These are phyloP conservation scores for Siderastrea radians DNA, from an alignment of 92 coral and sea anemone genomes.

Conservation along the genomic window DNA sequence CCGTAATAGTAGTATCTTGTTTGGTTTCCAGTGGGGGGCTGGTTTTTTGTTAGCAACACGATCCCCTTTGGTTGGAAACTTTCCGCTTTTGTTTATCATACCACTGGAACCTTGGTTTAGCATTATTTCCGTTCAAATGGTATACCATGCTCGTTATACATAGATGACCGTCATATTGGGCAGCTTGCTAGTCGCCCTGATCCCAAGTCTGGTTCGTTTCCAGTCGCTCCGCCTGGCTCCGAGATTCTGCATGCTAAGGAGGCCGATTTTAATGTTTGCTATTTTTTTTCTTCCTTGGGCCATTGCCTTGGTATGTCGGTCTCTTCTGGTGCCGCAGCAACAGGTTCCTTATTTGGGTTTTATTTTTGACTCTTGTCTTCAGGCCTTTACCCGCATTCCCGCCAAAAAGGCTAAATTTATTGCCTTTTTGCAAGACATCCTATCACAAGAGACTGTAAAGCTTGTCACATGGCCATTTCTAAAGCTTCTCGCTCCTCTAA, in stretches of 20 bases:
- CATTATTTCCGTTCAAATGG: conserved; percentile 50
- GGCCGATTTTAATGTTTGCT: conserved; percentile 16
- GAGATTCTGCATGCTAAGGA: conserved; percentile 11
- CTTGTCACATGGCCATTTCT: background rate
- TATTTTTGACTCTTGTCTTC: conserved; percentile 3
- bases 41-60: conserved; percentile 61
- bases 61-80: conserved; percentile 65
- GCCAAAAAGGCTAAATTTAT: conserved; percentile 14
- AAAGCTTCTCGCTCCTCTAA: no score
- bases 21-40: conserved; percentile 72
- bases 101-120: conserved; percentile 48
- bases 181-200: conserved; percentile 2
- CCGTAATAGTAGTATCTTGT: conserved; percentile 36
- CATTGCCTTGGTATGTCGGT: conserved; percentile 30
- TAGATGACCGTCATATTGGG: conserved; percentile 43
- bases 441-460: background rate
- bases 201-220: conserved; percentile 23
- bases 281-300: background rate
- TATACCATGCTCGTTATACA: conserved; percentile 56
- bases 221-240: background rate
- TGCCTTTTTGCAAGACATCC: background rate
- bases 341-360: conserved; percentile 60
- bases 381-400: conserved; percentile 28
- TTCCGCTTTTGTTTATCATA: conserved; percentile 21
- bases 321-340: background rate